Evolutionary conservation across 2,888 invertebrate species (phyloP), one percentile per base, ranked within the genome.

Genomic region (Carpatolechia fugitivella): DNA sequence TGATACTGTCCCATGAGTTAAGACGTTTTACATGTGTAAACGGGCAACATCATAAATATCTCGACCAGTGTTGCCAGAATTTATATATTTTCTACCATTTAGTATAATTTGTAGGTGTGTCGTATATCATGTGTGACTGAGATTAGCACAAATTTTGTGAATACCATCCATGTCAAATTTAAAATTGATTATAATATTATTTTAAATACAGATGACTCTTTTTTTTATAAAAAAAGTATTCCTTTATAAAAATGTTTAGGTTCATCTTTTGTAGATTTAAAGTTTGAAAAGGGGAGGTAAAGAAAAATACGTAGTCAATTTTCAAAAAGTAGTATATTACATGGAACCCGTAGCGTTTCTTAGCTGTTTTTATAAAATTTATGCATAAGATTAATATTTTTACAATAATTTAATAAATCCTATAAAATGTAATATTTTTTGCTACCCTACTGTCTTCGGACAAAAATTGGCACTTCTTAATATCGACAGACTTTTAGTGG

Each of bases 271-370:
- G 18, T 1, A 41, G 16, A 18, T 10, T 41, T 3, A 40, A 16
- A 7, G 18, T 40, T 8, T 36, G 13, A 36, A 16, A 16, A 11
- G 24, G 11, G n/a, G 6, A 29, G 29, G 24, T 5, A 10, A 69
- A 66, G 63, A 59, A 74, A 80, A 79, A 76, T 65, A 56, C 75
- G 60, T 52, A 33, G 51, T 52, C 68, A 70, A 74, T 81, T 86
- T 86, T 86, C 71, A 78, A 82, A 76, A 82, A 85, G 82, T 82
- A 81, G 82, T 89, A 88, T 90, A 88, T 87, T 89, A 88, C 82
- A 79, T 82, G 78, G 85, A 88, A 90, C 89, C 89, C 90, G 89
- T 90, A 90, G 90, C 88, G 88, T 89, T 89, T 90, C 87, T 87
- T 85, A 85, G 85, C 82, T 84, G 85, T 76, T 81, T 83, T 82